Percentiles rank a stretch among this genome's conserved stretches.
Conservation (phyloP, 2,888 invertebrate genomes). For the Pycnomerus fuliginosus region DNA sequence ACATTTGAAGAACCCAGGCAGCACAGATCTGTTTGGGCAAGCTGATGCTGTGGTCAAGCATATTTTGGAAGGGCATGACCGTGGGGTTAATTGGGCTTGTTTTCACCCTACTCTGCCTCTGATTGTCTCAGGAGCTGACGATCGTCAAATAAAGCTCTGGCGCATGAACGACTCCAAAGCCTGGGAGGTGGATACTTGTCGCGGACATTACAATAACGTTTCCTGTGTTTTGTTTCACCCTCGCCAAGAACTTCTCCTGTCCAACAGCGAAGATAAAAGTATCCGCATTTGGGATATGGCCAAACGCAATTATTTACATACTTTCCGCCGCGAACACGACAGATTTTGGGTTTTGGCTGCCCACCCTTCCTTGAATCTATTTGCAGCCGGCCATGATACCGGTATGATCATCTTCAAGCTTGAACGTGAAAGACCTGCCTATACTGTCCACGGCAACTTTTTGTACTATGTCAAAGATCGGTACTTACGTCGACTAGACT, state of each 20-base stretch:
- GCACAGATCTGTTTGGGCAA: slow-evolving; percentile 94
- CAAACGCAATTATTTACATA: slow-evolving; percentile 87
- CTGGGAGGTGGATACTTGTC: slow-evolving; percentile 98
- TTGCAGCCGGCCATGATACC: slow-evolving; percentile 99
- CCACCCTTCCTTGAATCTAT: slow-evolving; percentile 93
- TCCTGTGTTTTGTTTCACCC: slow-evolving; percentile 98
- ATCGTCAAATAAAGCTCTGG: slow-evolving; percentile 96
- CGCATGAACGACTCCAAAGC: slow-evolving; percentile 97
- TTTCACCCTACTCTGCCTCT: slow-evolving; percentile 95
- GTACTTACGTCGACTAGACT: slow-evolving; percentile 86
- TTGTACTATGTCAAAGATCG: slow-evolving; percentile 96
- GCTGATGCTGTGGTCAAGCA: slow-evolving; percentile 92
- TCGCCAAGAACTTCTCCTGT: slow-evolving; percentile 91
- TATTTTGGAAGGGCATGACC: slow-evolving; percentile 89
- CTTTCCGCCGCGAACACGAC: slow-evolving; percentile 93
- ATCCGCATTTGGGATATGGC: slow-evolving; percentile 99
- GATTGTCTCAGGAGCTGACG: slow-evolving; percentile 98
- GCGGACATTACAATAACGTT: slow-evolving; percentile 99
- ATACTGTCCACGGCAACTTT: slow-evolving; percentile 88
- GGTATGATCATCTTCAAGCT: slow-evolving; percentile 94
- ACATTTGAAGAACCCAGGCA: slow-evolving; percentile 77
- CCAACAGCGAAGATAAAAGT: slow-evolving; percentile 97
- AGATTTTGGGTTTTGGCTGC: slow-evolving; percentile 96
- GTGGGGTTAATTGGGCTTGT: slow-evolving; percentile 98
- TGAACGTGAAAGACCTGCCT: slow-evolving; percentile 95